Evolutionary conservation across 2,797 vertebrate species (phyloP), one percentile per base, ranked within the genome.

Genomic region (Platalea minor): DNA sequence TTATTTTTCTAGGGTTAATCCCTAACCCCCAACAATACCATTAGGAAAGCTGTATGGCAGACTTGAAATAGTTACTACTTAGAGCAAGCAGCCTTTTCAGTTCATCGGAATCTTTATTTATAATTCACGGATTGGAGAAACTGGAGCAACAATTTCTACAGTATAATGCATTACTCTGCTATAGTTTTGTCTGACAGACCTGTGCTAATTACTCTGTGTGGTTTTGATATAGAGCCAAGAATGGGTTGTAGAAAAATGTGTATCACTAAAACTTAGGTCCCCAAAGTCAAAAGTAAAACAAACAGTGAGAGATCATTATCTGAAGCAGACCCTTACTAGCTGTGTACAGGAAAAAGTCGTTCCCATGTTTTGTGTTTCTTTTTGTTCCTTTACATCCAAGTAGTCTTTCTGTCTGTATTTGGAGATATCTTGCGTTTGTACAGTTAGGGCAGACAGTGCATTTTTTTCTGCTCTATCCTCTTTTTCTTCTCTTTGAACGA

Each of bases 1-100:
- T 96, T 97, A 92, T 96, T 97, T 97, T 97, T 96, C 90, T 61
- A 81, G 91, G 83, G 72, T 89, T 97, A 97, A 97, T 96, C 97
- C 96, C 96, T 59, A 72, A 91, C 87, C 78, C 85, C 69, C 69
- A n/a, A 67, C 89, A 76, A 88, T 54, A 54, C 87, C 61, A 60
- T 59, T 78, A 90, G 96, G 93, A 95, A 85, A 86, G 56, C 89
- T 4, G 53, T 17, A 9, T 25, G 73, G 85, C 91, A 94, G 87
- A 50, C 93, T 89, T 92, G 92, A 95, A 97, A 95, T 48, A 92
- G 95, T 95, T 91, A 81, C 95, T 96, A 80, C 91, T 95, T 73
- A 78, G 73, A 85, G 91, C 20, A 73, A 5, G 65, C 26, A 33
- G 84, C 50, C 86, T 57, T 70, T 88, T 85, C 72, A 37, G 69